Base-by-base conservation (phyloP, 2,888 invertebrate genomes). In the Cephonodes hylas region DNA sequence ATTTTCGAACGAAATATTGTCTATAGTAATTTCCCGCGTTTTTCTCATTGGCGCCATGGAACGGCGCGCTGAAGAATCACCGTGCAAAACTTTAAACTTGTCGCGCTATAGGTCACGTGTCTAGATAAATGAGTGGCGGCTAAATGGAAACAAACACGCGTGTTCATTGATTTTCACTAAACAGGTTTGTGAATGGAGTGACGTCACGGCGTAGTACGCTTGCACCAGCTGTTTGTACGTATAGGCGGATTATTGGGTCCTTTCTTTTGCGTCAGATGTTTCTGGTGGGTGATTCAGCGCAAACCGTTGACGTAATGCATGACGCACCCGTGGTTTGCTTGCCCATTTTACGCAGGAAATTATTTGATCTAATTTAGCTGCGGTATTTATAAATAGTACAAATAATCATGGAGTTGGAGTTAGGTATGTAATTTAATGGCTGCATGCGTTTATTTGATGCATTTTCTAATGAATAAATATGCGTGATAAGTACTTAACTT, bases 261-360 rank as follows among this genome's bases (percentile, higher is more conserved):
- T 90, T 90, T 90, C 89, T 87, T 87, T 84, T 84, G 78, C 85
- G 85, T 83, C 85, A 83, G 85, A 84, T 85, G 81, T 81, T 81
- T 42, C 48, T 42, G 53, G 48, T 53, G 60, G 60, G 60, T 42
- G 42, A 60, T 42, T 60, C 60, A 53, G 42, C 69, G 77, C 13
- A n/a, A 38, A 73, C 76, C 68, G 63, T 63, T 62, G 67, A 66
- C 58, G 38, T n/a, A 46, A 8, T 8, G 18, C 10, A 27, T 20
- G 15, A 18, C 18, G 27, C 18, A 27, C 0, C 53, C 53, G 2
- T 6, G 31, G 53, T 20, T 31, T 18, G 10, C 53, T 53, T 53
- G 53, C 27, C 10, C 7, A 22, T 7, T 31, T 1, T 18, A 13
- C n/a, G 7, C 18, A 18, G 46, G 2, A 7, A 3, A 53, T 27